A percentile compares a stretch with the other conserved stretches of the same genome.
Conservation (phyloP, 1,140 invertebrate species). For the Drosophila seguyi region DNA sequence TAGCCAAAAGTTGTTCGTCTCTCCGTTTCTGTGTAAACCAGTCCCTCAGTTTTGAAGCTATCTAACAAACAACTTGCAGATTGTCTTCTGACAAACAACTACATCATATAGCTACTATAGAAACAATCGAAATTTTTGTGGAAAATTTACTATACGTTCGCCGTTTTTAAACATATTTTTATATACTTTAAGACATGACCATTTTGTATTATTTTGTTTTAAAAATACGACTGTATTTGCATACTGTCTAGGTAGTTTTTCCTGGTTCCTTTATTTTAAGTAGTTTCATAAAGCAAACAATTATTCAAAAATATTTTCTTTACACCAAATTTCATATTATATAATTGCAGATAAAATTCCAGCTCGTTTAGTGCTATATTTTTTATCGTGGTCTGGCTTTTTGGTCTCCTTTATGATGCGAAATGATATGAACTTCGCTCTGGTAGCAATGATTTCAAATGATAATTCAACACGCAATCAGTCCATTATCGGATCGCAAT, state of each 20-base stretch:
- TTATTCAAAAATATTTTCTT: background rate
- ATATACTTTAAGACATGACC: too few relatives aligned
- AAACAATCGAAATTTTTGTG: too few relatives aligned
- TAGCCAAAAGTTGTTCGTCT: too few relatives aligned
- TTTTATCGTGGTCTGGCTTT: constrained; percentile 90
- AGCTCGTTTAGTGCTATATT: constrained; percentile 89
- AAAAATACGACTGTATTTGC: too few relatives aligned
- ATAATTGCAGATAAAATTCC: constrained; percentile 85
- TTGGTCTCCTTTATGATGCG: constrained; percentile 92
- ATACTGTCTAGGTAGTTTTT: background rate
- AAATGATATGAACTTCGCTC: constrained; percentile 90
- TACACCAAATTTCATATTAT: background rate
- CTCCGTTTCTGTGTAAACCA: too few relatives aligned
- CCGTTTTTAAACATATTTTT: too few relatives aligned
- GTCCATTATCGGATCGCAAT: constrained; percentile 29
- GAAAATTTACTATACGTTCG: too few relatives aligned
- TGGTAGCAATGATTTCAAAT: constrained; percentile 88
- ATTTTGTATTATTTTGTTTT: too few relatives aligned
- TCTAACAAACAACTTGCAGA: too few relatives aligned
- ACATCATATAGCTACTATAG: too few relatives aligned
- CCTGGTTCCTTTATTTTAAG: background rate
- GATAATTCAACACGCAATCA: constrained; percentile 40
- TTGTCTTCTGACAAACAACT: too few relatives aligned
- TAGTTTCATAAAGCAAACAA: background rate
- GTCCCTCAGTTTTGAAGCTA: too few relatives aligned